Conservation (phyloP, 2,797 vertebrate species). For the Perodicticus potto region DNA sequence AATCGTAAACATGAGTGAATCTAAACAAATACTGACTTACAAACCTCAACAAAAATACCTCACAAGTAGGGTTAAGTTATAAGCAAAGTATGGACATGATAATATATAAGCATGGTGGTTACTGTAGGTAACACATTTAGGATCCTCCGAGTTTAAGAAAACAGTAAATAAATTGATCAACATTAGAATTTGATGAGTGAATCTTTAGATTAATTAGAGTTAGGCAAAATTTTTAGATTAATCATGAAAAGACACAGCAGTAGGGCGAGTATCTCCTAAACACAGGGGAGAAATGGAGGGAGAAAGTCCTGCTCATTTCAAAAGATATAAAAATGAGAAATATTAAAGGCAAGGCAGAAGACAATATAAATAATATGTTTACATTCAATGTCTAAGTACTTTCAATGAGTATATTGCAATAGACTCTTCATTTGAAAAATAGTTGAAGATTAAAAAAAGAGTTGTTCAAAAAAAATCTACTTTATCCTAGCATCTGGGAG, state of each 20-base stretch:
- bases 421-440: background rate
- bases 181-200: background rate
- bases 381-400: too few species aligned
- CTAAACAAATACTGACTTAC: background rate
- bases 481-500: background rate
- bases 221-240: background rate
- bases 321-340: background rate
- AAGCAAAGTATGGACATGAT: background rate
- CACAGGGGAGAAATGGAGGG: too few species aligned
- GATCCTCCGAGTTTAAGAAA: background rate
- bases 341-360: background rate
- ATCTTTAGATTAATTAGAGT: background rate
- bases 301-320: background rate
- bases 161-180: background rate
- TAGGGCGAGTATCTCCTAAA: background rate
- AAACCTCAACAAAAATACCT: background rate
- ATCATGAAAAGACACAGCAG: background rate
- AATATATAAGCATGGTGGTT: background rate
- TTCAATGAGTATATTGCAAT: too few species aligned
- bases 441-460: background rate
- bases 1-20: background rate
- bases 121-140: background rate
- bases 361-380: background rate
- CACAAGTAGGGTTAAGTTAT: background rate
- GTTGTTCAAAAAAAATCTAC: background rate